Evolutionary conservation across 2,113 vertebrate species (phyloP), one percentile per base, ranked within the genome.

Genomic region (Cynocephalus volans): DNA sequence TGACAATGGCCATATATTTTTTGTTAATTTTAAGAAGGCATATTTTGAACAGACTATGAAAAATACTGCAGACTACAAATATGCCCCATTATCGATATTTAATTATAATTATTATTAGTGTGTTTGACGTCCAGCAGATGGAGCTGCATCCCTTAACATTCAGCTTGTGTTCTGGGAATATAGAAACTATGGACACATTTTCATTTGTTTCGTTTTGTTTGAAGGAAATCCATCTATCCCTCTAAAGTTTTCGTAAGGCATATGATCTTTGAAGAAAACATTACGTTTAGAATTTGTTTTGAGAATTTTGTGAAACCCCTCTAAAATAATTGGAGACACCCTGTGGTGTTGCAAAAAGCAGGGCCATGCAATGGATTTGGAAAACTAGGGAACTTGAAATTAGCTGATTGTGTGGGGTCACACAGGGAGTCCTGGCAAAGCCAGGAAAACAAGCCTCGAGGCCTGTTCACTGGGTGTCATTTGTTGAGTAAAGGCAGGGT

Each of bases 141-240:
- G 98, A 73, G 97, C 97, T 96, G 85, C 92, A 24, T 97, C 96
- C 96, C 95, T 97, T 96, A 95, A 86, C 56, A 97, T 98, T 85
- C 65, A 65, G 62, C 41, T 65, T 79, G 36, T 56, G n/a, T 19
- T 76, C 31, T 41, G 19, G 52, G 56, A 75, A 5, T 95, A 84
- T 73, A 94, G 91, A 95, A 96, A 80, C 69, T 72, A 75, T 3
- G 1, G 58, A 62, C 56, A 87, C n/a, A 87, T 79, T 97, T 97
- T 95, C 60, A 93, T 96, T 87, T 90, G 85, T 96, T 95, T 69
- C 87, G 80, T 75, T 96, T 94, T 77, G 45, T 93, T 89, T 48
- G 81, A 93, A 95, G 93, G 52, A 93, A 95, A 86, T 88, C 54
- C 28, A 77, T 97, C 62, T 82, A 7, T 69, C n/a, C 48, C 67